Percentiles rank a stretch among this genome's conserved stretches.
phyloP scores from a whole-genome alignment of 2,888 invertebrate genomes.

The Aquatica leii region DNA sequence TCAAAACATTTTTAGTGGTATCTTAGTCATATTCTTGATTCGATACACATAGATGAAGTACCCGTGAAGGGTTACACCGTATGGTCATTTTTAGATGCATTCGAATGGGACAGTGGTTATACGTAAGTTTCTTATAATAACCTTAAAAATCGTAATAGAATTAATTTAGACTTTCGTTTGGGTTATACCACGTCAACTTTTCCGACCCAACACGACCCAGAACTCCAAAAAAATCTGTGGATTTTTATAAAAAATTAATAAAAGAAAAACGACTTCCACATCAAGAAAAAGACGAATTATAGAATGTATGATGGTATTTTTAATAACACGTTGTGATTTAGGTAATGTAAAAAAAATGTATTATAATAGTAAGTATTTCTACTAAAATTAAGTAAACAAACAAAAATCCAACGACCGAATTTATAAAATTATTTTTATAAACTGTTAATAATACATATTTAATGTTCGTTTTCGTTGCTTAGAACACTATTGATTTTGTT shows the following conservation, averaged over 20 bases:
- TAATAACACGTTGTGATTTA: too few relatives aligned
- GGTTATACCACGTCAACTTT: slow-evolving; percentile 73
- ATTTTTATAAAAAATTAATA: slow-evolving; percentile 61
- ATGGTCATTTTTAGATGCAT: slow-evolving; percentile 5
- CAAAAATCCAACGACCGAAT: too few relatives aligned
- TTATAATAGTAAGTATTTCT: too few relatives aligned
- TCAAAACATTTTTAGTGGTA: slow-evolving; percentile 13
- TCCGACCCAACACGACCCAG: slow-evolving; percentile 65
- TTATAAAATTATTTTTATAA: too few relatives aligned
- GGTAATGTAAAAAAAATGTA: too few relatives aligned
- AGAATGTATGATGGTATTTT: too few relatives aligned
- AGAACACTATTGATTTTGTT: too few relatives aligned
- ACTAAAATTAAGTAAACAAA: too few relatives aligned
- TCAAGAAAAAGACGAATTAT: too few relatives aligned
- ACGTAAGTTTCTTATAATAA: too few relatives aligned
- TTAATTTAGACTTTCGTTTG: slow-evolving; percentile 68
- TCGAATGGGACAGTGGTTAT: background rate
- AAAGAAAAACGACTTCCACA: slow-evolving; percentile 43
- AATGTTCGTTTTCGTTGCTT: too few relatives aligned
- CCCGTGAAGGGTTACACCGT: slow-evolving; percentile 64
- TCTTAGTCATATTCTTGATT: slow-evolving; percentile 52
- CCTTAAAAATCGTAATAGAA: background rate
- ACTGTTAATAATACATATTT: too few relatives aligned
- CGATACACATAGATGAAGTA: slow-evolving; percentile 61
- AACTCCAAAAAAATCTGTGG: slow-evolving; percentile 68